Conservation (phyloP, 2,888 invertebrate species). For the Nephrotoma appendiculata region DNA sequence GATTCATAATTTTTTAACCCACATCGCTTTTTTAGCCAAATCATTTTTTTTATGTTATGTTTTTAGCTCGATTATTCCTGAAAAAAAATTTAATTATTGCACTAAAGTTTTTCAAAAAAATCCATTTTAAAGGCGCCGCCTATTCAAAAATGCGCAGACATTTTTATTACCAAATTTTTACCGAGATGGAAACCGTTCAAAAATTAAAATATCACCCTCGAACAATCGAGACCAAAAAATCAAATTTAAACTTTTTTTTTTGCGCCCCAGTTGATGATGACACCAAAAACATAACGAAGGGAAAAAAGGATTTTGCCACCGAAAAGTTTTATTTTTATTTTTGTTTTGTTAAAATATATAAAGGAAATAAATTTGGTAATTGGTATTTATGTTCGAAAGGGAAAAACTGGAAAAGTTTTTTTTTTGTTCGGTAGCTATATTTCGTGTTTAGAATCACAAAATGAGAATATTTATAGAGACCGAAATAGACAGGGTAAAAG, state of each 20-base stretch:
- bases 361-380: not conserved
- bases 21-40: no score
- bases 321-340: not conserved
- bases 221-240: not conserved
- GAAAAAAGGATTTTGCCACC: not conserved
- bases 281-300: not conserved
- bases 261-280: not conserved
- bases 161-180: not conserved
- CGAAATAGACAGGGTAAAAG: not conserved
- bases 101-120: not conserved
- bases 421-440: not conserved
- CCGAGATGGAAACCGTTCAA: not conserved
- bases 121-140: not conserved
- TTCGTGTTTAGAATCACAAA: not conserved
- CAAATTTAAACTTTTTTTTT: not conserved
- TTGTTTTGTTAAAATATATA: not conserved
- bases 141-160: not conserved
- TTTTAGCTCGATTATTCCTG: no score
- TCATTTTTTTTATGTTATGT: no score
- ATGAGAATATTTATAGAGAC: not conserved
- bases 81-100: not conserved
- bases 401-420: not conserved
- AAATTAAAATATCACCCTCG: not conserved
- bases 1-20: no score
- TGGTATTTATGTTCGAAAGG: not conserved